These are phyloP conservation scores for Campoplex capitator DNA, from an alignment of 2,888 invertebrate species.

Conservation along the genomic window DNA sequence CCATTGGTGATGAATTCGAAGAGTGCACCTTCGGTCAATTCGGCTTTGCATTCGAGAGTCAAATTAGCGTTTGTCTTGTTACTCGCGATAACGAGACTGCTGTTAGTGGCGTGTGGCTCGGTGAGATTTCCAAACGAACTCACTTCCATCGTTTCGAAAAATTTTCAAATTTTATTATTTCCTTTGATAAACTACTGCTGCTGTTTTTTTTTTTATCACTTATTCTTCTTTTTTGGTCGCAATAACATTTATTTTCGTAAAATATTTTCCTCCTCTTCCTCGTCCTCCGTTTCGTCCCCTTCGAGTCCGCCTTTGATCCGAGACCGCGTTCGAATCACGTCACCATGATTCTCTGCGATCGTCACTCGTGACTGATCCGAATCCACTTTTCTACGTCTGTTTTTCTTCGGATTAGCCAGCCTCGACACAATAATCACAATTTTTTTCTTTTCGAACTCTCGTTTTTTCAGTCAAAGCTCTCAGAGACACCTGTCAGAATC, in stretches of 20 bases:
- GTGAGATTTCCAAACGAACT: constrained; percentile 68
- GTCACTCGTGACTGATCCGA: constrained; percentile 55
- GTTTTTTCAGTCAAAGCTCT: background rate
- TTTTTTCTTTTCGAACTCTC: background rate
- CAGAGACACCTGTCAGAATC: background rate
- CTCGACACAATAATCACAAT: constrained; percentile 42
- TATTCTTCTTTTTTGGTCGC: background rate
- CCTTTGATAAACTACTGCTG: background rate
- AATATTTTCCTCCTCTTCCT: constrained; percentile 55
- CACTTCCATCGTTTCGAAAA: constrained; percentile 69
- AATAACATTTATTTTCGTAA: background rate
- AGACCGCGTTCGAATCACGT: constrained; percentile 65
- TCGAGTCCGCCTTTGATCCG: constrained; percentile 56
- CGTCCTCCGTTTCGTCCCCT: constrained; percentile 62
- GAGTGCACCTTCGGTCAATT: constrained; percentile 85
- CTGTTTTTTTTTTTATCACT: constrained; percentile 13
- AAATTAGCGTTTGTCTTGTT: constrained; percentile 51
- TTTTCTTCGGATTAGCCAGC: constrained; percentile 62
- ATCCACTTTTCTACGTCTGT: constrained; percentile 60
- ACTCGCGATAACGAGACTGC: constrained; percentile 30
- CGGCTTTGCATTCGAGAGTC: constrained; percentile 70
- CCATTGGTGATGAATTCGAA: constrained; percentile 94
- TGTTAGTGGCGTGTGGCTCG: constrained; percentile 52
- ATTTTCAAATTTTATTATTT: background rate
- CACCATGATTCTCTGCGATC: constrained; percentile 67